phyloP scores from a whole-genome alignment of 1,140 invertebrate species.

The Drosophila santomea region DNA sequence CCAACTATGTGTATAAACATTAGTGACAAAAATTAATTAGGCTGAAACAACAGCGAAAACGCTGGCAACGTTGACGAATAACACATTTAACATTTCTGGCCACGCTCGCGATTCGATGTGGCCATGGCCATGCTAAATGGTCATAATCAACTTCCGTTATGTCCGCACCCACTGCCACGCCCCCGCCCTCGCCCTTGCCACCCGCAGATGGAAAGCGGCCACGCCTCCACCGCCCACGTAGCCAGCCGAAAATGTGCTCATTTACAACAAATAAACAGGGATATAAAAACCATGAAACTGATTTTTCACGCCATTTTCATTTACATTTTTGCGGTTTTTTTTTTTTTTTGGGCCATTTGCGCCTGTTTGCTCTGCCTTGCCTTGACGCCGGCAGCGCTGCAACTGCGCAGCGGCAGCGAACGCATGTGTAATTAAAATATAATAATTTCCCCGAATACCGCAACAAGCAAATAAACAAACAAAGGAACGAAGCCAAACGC shows the following conservation, averaged over 20 bases:
- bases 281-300: conserved; percentile 83
- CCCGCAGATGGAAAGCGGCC: neutral
- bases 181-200: neutral
- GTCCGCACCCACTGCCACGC: conserved; percentile 43
- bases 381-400: conserved; percentile 23
- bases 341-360: conserved; percentile 25
- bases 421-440: conserved; percentile 83
- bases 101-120: conserved; percentile 8
- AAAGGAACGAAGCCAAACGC: conserved; percentile 39
- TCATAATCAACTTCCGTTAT: conserved; percentile 74
- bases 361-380: conserved; percentile 55
- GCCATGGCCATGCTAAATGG: conserved; percentile 69
- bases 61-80: conserved; percentile 32
- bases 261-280: conserved; percentile 81
- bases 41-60: conserved; percentile 27
- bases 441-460: conserved; percentile 71
- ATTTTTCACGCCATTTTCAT: conserved; percentile 83
- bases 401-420: conserved; percentile 26
- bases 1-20: conserved; percentile 51
- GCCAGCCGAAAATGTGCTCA: conserved; percentile 33
- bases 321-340: conserved; percentile 68
- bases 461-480: conserved; percentile 56
- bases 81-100: conserved; percentile 19
- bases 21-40: conserved; percentile 78
- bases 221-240: neutral